Base-by-base conservation (phyloP, 2,113 vertebrate species). In the Corvus hawaiiensis region DNA sequence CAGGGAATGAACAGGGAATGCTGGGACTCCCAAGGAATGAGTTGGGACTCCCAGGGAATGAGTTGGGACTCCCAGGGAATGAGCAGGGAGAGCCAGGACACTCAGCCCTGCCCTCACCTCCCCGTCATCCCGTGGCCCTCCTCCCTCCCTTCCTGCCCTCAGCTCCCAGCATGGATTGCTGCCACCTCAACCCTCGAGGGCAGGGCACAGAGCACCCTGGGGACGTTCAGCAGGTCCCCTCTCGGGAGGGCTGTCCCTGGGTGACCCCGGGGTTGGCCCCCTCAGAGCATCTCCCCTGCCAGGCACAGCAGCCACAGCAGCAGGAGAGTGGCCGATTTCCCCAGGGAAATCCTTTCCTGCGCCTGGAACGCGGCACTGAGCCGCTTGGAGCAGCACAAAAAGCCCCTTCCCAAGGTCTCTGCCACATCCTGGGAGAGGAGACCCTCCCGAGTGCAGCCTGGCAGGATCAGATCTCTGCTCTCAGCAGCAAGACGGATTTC, bases 361-460 rank as follows among this genome's bases (percentile, higher is more conserved):
- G 19, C 62, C 85, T 54, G 26, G 51, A 67, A 10, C 20, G 3
- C 0, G 3, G 61, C 67, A 2, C 75, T 26, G 10, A 71, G 66
- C 32, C 37, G 2, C 51, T 8, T 9, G 11, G 16, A 66, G 64
- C 84, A 49, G 63, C 20, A 3, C 7, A 12, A 10, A 8, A 15
- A 46, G 10, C 56, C 32, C n/a, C 39, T 84, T 67, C 39, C 73
- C 48, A 2, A 44, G 43, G 26, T 24, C 32, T 63, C 35, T 48
- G 81, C 71, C 69, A 2, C 13, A 1, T 27, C 52, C 78, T 43
- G 84, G 21, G 74, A 56, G 87, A 63, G 20, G 44, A 89, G 88
- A 89, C 84, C 75, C 96, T 89, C 71, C 94, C 9, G 44, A 73
- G 74, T 6, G 92, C 90, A 63, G 84, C 24, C 68, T 48, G 84